These are phyloP conservation scores for Tenodera sinensis DNA, from an alignment of 2,888 invertebrate species.

Conservation along the genomic window DNA sequence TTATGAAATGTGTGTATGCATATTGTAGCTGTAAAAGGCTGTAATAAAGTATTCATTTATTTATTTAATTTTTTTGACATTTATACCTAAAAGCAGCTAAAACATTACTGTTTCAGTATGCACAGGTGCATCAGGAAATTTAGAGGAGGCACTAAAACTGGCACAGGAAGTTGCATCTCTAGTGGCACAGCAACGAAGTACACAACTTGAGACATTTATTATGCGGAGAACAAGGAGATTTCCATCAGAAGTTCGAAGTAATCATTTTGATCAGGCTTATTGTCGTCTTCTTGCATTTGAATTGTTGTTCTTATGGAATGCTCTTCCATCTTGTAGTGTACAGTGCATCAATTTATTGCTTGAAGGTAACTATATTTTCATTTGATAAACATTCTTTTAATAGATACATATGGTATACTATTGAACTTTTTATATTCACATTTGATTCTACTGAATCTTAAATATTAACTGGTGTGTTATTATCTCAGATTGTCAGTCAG, in stretches of 20 bases:
- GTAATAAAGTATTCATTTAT: too few species aligned
- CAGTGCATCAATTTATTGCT: conserved; percentile 45
- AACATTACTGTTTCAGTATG: conserved; percentile 43
- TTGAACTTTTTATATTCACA: not conserved
- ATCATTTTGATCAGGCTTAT: conserved; percentile 38
- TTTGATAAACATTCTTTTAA: not conserved
- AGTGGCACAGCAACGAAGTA: conserved; percentile 42
- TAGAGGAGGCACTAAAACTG: conserved; percentile 41
- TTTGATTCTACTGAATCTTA: not conserved
- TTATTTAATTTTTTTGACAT: too few species aligned
- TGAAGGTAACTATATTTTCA: conserved; percentile 40
- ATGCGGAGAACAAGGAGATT: conserved; percentile 39
- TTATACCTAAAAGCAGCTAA: too few species aligned
- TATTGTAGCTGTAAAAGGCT: too few species aligned
- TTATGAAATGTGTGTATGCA: too few species aligned
- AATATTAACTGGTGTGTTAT: not conserved
- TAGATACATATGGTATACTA: not conserved
- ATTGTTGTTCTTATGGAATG: conserved; percentile 65
- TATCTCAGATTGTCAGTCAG: conserved; percentile 24
- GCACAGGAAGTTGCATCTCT: conserved; percentile 45
- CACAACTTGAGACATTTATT: conserved; percentile 43
- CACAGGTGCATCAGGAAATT: conserved; percentile 47
- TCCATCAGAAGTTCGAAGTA: conserved; percentile 11
- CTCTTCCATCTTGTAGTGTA: conserved; percentile 54
- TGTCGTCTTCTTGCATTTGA: conserved; percentile 61